Evolutionary conservation across 1,140 invertebrate species (phyloP).

Genomic region (Saccostrea echinata): DNA sequence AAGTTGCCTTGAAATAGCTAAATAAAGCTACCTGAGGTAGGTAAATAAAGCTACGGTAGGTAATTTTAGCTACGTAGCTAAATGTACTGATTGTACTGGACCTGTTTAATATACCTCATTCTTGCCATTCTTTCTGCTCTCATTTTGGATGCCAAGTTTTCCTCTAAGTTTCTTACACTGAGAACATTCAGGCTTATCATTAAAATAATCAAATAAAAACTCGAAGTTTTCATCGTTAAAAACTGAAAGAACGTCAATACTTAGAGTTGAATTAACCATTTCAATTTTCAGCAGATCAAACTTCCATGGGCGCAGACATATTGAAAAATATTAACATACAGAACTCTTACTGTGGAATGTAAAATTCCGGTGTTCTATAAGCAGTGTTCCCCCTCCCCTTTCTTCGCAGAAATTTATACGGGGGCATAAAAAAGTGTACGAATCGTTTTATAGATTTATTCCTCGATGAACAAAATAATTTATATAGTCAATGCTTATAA

Average conservation of each 20-base stretch:
- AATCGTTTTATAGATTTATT: no score
- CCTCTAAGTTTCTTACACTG: not conserved
- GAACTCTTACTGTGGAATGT: not conserved
- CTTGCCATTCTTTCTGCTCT: not conserved
- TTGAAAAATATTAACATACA: not conserved
- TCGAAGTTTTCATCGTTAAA: not conserved
- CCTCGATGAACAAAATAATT: no score
- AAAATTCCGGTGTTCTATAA: not conserved
- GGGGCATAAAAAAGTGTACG: no score
- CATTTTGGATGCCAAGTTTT: constrained; percentile 15
- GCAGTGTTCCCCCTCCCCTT: no score
- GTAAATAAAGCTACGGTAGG: no score
- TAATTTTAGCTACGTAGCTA: no score
- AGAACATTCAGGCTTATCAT: not conserved
- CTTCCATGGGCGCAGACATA: not conserved
- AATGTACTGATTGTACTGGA: no score
- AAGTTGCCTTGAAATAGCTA: no score
- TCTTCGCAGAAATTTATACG: no score
- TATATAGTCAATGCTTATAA: no score
- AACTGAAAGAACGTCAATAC: not conserved
- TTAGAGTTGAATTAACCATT: not conserved
- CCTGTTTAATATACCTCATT: not conserved
- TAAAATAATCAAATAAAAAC: not conserved
- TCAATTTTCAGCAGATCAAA: not conserved
- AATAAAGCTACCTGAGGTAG: no score